Base-by-base conservation (phyloP, 1,140 invertebrate species). In the Thrips palmi region DNA sequence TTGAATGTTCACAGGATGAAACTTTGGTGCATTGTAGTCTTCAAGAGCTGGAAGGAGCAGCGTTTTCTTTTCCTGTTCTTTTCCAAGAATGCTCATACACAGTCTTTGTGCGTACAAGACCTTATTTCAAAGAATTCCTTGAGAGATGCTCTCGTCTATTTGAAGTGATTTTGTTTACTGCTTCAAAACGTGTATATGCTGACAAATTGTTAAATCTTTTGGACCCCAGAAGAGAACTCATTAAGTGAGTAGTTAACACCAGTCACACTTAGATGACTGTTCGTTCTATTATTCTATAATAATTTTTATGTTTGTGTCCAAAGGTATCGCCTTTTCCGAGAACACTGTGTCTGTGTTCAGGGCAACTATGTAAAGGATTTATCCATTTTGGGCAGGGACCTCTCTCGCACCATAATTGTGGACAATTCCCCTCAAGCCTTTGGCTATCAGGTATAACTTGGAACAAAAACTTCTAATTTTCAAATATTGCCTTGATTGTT, bases 311-410 rank as follows among this genome's bases (percentile, higher is more conserved):
- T 36, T 24, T 5, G 4, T 18, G 6, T 5, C 22, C 18, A 5
- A 41, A 75, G 71, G 46, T 74, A 76, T 51, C 65, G 91, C 35
- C 59, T 97, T 34, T 97, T 93, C 60, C 68, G 91, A 40, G 89
- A 97, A 56, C 91, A 96, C 52, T 97, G 91, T 57, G 76, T 94
- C 0, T 86, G 84, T 52, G 81, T 94, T 7, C 86, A 89, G 62
- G 89, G 89, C 1, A 94, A 94, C 62, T 96, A 96, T 54, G 89
- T 97, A 36, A 96, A 97, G 55, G 92, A 97, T 63, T 62, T 96
- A 19, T 81, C 78, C 1, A 93, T 96, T 47, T 65, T 96, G 11
- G 88, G 89, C 18, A 65, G 92, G 44, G 91, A 97, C 64, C 64
- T 96, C 25, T 75, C 84, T 1, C 86, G 84, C 58, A 89, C 85